Evolutionary conservation across 2,113 vertebrate species (phyloP), one percentile per base, ranked within the genome.

Genomic region (Erythrocercus mccallii): DNA sequence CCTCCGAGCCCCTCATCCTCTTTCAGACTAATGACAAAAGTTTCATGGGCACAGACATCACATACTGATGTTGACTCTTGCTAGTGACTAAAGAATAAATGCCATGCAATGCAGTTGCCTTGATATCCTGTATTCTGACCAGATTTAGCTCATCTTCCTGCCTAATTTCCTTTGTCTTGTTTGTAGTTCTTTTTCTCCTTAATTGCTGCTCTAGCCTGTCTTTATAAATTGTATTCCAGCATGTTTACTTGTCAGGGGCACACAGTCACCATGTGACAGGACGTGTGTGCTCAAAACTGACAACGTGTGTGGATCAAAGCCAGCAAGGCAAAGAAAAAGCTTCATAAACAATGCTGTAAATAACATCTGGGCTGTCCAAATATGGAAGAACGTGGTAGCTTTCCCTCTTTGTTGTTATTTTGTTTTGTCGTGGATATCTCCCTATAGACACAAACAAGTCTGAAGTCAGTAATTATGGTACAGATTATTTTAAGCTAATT

Each of bases 321-420:
- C 98, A 98, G 97, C 77, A 92, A 93, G 93, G 94, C 92, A 96
- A 97, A 97, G 97, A 97, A 98, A 98, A 93, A 95, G 95, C 94
- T 97, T 97, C 96, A 97, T 97, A 98, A 98, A 98, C 98, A 98
- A 95, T 86, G 96, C 96, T 95, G 97, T 98, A 98, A 98, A 98
- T 98, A 98, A 98, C 98, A 98, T 97, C 97, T 98, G 98, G 94
- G 92, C 90, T 97, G 94, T 96, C 97, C 97, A 97, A 98, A 98
- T 97, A 96, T 96, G 96, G 95, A 93, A 97, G 92, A 97, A 96
- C 11, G 6, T 88, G 91, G 94, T 97, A 87, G 95, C 94, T 97
- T 96, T 98, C 97, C 97, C 96, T 97, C 94, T 97, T 81, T 95
- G 96, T 97, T 95, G 95, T 97, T 98, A 95, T 97, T 98, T 96